These are phyloP conservation scores for Nephotettix cincticeps DNA, from an alignment of 1,140 invertebrate species.

Conservation along the genomic window DNA sequence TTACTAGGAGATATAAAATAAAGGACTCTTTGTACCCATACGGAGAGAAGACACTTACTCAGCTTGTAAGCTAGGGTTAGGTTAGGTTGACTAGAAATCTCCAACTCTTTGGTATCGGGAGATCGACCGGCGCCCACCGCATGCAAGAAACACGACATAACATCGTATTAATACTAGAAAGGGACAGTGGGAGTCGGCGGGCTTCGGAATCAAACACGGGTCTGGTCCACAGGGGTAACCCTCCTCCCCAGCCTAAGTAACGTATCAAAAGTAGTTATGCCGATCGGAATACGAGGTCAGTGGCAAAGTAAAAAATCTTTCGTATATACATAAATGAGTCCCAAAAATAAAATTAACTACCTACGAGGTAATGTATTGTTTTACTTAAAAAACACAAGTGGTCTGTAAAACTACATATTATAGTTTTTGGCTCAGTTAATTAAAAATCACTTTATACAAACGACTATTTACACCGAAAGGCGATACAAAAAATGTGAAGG, in stretches of 20 bases:
- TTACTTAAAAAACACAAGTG: constrained; percentile 17
- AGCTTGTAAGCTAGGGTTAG: constrained; percentile 20
- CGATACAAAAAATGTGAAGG: constrained; percentile 30
- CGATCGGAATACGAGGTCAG: constrained; percentile 22
- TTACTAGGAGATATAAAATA: constrained; percentile 33
- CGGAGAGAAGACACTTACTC: constrained; percentile 27
- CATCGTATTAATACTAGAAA: too few relatives aligned
- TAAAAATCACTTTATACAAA: constrained; percentile 31
- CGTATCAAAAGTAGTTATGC: constrained; percentile 28
- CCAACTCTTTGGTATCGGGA: constrained; percentile 29
- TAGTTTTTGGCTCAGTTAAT: constrained; percentile 29
- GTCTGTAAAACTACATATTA: constrained; percentile 32
- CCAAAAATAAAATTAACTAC: constrained; percentile 26
- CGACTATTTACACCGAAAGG: constrained; percentile 36
- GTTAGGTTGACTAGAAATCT: constrained; percentile 18
- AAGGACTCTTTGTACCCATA: constrained; percentile 32
- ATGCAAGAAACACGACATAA: too few relatives aligned
- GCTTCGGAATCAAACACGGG: neutral
- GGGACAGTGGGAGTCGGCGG: neutral
- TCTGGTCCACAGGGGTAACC: constrained; percentile 9
- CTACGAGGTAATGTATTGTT: constrained; percentile 15
- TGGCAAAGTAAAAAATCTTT: constrained; percentile 28
- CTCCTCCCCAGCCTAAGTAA: constrained; percentile 21
- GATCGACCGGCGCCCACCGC: constrained; percentile 11
- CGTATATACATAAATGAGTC: constrained; percentile 25